Evolutionary conservation across 2,888 invertebrate species (phyloP).

Genomic region (Drosophila percnosoma): DNA sequence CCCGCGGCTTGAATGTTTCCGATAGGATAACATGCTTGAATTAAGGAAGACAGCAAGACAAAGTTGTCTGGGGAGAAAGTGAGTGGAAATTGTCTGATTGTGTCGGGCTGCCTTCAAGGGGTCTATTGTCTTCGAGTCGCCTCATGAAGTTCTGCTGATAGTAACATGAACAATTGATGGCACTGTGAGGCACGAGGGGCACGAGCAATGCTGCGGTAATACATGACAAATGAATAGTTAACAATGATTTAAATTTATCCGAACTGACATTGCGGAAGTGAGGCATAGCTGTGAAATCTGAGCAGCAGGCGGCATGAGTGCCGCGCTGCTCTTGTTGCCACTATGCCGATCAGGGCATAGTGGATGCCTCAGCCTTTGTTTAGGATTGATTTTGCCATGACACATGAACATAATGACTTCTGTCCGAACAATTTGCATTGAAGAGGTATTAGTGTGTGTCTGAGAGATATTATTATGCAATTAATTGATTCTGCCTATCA

Average conservation of each 20-base stretch:
- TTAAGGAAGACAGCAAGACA: slow-evolving; percentile 22
- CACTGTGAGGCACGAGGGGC: slow-evolving; percentile 7
- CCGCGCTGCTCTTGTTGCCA: slow-evolving; percentile 16
- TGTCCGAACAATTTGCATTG: too few species aligned
- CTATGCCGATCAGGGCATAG: neutral
- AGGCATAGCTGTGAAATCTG: neutral
- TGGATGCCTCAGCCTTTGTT: slow-evolving; percentile 18
- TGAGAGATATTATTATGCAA: neutral
- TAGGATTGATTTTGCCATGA: slow-evolving; percentile 33
- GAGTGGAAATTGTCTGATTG: neutral
- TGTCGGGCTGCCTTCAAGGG: slow-evolving; percentile 4
- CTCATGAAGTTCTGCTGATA: slow-evolving; percentile 27
- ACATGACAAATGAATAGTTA: slow-evolving; percentile 60
- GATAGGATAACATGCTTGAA: slow-evolving; percentile 25
- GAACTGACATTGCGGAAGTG: slow-evolving; percentile 27
- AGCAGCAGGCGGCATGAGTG: slow-evolving; percentile 20
- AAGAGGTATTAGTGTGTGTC: neutral
- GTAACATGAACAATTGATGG: slow-evolving; percentile 35
- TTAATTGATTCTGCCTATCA: neutral
- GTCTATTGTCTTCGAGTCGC: slow-evolving; percentile 38
- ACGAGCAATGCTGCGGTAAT: slow-evolving; percentile 35
- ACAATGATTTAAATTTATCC: slow-evolving; percentile 71
- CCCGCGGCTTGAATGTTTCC: slow-evolving; percentile 41
- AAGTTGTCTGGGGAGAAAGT: neutral
- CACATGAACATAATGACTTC: slow-evolving; percentile 26